Evolutionary conservation across 2,797 vertebrate genomes (phyloP).

Genomic region (Acrossocheilus fasciatus): DNA sequence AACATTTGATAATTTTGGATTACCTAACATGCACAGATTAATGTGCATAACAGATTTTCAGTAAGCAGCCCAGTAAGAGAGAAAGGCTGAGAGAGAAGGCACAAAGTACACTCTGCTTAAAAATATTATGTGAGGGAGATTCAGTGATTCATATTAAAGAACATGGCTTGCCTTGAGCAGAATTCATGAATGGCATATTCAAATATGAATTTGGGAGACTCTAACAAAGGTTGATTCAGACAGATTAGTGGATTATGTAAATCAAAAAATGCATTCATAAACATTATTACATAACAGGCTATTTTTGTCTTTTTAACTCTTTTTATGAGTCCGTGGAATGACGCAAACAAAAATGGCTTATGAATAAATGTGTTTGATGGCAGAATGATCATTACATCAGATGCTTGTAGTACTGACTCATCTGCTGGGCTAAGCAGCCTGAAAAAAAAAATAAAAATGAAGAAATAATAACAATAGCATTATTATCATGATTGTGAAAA

Average conservation of each 20-base stretch:
- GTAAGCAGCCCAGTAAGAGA: conserved; percentile 31
- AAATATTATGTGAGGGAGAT: conserved; percentile 29
- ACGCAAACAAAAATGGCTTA: conserved; percentile 13
- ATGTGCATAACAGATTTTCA: conserved; percentile 64
- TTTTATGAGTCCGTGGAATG: conserved; percentile 1
- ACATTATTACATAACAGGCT: conserved; percentile 45
- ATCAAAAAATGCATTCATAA: conserved; percentile 44
- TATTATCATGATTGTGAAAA: neutral
- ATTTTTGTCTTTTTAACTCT: conserved; percentile 40
- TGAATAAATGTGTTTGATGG: conserved; percentile 3
- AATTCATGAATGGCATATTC: conserved; percentile 46
- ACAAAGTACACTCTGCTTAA: neutral
- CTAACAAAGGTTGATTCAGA: conserved; percentile 32
- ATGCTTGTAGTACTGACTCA: neutral
- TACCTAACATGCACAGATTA: conserved; percentile 74
- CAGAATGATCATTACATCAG: neutral
- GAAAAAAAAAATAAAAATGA: no score
- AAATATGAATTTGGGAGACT: conserved; percentile 14
- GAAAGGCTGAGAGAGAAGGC: conserved; percentile 20
- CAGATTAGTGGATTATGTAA: conserved; percentile 56
- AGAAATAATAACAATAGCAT: neutral
- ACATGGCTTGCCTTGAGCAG: conserved; percentile 40
- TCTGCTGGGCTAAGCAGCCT: neutral
- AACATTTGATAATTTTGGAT: conserved; percentile 73
- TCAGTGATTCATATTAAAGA: conserved; percentile 39